phyloP scores from a whole-genome alignment of 2,888 invertebrate species.

The Leptopilina myrica region DNA sequence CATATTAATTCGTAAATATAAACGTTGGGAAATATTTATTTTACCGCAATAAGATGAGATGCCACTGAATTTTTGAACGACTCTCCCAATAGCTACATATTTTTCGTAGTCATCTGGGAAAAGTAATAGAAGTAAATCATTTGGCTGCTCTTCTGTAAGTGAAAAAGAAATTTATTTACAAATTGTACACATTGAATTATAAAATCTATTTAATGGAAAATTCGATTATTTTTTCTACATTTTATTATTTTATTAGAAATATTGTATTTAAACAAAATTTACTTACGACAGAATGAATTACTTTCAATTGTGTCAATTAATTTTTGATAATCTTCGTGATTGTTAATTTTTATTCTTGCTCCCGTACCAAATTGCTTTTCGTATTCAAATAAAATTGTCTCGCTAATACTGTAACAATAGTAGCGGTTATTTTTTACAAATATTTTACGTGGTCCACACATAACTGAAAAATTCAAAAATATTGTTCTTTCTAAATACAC shows the following conservation, averaged over 20 bases:
- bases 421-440: neutral
- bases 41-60: neutral
- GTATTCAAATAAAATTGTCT: conserved; percentile 15
- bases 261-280: neutral
- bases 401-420: conserved; percentile 4
- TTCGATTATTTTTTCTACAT: no score
- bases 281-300: conserved; percentile 12
- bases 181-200: no score
- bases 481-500: neutral
- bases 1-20: no score
- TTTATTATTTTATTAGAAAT: no score
- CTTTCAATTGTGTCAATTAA: conserved; percentile 13
- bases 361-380: conserved; percentile 5
- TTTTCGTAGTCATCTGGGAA: neutral
- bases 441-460: conserved; percentile 5
- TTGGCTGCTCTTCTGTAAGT: neutral
- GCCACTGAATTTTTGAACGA: neutral
- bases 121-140: neutral
- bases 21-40: no score
- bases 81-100: conserved; percentile 6
- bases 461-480: neutral
- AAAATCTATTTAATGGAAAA: neutral
- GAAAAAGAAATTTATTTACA: neutral
- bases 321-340: neutral
- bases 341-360: neutral